A percentile compares a stretch with the other conserved stretches of the same genome.
Conservation (phyloP, 2,888 invertebrate species). For the Diaprepes abbreviatus region DNA sequence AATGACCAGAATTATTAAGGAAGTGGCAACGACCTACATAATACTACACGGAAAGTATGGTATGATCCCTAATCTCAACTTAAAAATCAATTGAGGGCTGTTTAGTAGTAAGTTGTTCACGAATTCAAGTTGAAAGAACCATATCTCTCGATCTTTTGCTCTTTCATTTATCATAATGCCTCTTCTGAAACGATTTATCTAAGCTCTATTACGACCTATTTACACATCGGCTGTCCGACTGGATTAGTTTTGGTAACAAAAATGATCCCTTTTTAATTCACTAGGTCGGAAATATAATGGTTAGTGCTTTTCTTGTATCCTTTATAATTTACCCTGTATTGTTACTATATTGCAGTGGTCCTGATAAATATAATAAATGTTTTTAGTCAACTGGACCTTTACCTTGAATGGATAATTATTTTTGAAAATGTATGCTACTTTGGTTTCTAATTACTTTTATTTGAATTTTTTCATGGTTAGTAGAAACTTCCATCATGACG, state of each 20-base stretch:
- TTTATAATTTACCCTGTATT: conserved; percentile 1
- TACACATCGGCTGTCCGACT: conserved; percentile 63
- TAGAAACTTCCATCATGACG: no score
- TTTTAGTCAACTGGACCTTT: conserved; percentile 6
- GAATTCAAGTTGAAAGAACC: conserved; percentile 20
- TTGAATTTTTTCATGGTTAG: not conserved
- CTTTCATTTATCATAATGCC: conserved; percentile 48
- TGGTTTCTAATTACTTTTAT: conserved; percentile 8
- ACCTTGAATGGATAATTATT: conserved; percentile 1
- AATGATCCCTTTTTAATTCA: conserved; percentile 44
- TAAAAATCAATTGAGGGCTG: conserved; percentile 2
- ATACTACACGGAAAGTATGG: not conserved
- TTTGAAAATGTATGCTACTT: not conserved
- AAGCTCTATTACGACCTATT: conserved; percentile 61
- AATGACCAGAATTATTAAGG: not conserved
- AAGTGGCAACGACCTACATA: not conserved
- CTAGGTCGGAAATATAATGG: conserved; percentile 43
- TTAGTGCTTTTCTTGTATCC: conserved; percentile 19
- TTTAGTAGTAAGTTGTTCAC: conserved; percentile 13
- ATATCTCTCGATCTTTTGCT: conserved; percentile 40
- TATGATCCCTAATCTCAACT: conserved; percentile 15
- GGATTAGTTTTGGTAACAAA: conserved; percentile 60
- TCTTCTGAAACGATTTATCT: conserved; percentile 50
- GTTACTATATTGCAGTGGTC: conserved; percentile 28
- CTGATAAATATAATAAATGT: not conserved